Conservation (phyloP, 1,140 invertebrate genomes). For the Aphelinus atriplicis region DNA sequence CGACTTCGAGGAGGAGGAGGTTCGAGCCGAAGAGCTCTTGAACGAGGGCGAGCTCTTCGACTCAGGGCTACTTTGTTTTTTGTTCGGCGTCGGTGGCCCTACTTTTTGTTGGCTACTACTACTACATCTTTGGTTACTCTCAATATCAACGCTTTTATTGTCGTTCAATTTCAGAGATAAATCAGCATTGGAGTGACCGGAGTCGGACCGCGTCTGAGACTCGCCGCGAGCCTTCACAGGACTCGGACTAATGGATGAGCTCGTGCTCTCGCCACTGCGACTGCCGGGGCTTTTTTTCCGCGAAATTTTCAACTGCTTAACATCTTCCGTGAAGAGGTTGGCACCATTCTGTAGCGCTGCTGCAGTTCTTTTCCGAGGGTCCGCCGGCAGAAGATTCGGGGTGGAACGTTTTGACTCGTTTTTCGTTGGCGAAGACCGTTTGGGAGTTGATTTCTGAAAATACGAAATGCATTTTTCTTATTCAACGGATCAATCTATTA, state of each 20-base stretch:
- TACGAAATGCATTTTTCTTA: background rate
- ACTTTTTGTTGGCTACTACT: slow-evolving; percentile 30
- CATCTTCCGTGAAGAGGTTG: background rate
- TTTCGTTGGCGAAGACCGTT: background rate
- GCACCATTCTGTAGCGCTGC: slow-evolving; percentile 17
- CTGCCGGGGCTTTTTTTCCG: background rate
- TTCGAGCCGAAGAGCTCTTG: background rate
- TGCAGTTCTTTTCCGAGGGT: slow-evolving; percentile 14
- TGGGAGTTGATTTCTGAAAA: background rate
- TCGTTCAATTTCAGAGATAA: slow-evolving; percentile 30
- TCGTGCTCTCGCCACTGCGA: background rate
- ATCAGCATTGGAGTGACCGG: slow-evolving; percentile 25
- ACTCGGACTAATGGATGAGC: slow-evolving; percentile 20
- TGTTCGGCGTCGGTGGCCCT: background rate
- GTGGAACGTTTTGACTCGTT: background rate
- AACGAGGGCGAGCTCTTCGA: background rate
- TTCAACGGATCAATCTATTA: too few species aligned
- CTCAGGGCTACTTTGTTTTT: slow-evolving; percentile 3
- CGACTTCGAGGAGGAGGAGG: background rate
- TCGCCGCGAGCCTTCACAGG: slow-evolving; percentile 19
- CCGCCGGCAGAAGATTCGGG: background rate
- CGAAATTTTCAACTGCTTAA: background rate
- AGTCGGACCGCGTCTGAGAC: background rate
- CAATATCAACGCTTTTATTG: slow-evolving; percentile 33
- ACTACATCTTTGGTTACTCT: slow-evolving; percentile 38